Evolutionary conservation across 2,797 vertebrate genomes (phyloP).

Genomic region (Lithobates pipiens): DNA sequence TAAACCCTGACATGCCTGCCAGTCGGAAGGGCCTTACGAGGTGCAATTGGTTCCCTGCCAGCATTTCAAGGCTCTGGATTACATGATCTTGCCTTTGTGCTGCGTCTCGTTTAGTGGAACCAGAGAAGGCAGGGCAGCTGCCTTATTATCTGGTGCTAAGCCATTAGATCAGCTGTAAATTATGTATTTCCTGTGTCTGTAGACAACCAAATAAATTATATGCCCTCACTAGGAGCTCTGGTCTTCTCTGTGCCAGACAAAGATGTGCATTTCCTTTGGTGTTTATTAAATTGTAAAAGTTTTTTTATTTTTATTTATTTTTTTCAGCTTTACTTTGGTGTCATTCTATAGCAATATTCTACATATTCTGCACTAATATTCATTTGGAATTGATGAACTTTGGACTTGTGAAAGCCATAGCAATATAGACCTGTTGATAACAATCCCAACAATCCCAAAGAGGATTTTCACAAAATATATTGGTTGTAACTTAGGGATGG

Average conservation of each 20-base stretch:
- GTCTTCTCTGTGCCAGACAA: not conserved
- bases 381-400: too few species aligned
- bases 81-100: slow-evolving; percentile 40
- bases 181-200: slow-evolving; percentile 47
- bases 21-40: not conserved
- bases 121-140: slow-evolving; percentile 26
- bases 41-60: slow-evolving; percentile 29
- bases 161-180: slow-evolving; percentile 57
- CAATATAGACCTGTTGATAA: too few species aligned
- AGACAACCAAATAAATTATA: slow-evolving; percentile 46
- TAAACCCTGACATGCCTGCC: not conserved
- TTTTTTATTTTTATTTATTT: too few species aligned
- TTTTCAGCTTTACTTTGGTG: not conserved
- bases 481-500: too few species aligned
- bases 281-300: not conserved
- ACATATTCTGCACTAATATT: too few species aligned
- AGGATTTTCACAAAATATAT: too few species aligned
- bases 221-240: slow-evolving; percentile 7
- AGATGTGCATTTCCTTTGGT: not conserved
- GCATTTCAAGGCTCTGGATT: slow-evolving; percentile 27
- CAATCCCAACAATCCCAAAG: too few species aligned
- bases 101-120: slow-evolving; percentile 17
- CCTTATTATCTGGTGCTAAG: slow-evolving; percentile 53
- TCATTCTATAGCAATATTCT: too few species aligned
- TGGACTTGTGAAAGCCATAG: too few species aligned